These are phyloP conservation scores for Coregonus sp. DNA, from an alignment of 2,797 vertebrate genomes.

Conservation along the genomic window DNA sequence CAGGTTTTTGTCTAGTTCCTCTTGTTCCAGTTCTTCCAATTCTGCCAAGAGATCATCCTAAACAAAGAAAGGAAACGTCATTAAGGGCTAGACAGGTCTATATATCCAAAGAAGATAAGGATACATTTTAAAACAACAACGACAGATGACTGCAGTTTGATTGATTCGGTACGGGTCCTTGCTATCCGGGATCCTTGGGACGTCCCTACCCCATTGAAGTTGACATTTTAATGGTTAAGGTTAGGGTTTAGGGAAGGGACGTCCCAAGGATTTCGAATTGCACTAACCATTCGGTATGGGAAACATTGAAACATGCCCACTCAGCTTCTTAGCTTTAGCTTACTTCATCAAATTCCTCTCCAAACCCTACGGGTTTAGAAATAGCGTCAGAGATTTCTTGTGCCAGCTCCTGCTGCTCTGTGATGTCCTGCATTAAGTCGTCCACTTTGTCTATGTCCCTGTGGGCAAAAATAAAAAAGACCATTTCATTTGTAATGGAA, in stretches of 20 bases:
- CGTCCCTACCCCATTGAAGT: too few species aligned
- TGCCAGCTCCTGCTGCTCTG: conserved; percentile 93
- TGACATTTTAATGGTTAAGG: too few species aligned
- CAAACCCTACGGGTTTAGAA: conserved; percentile 94
- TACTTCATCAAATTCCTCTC: conserved; percentile 97
- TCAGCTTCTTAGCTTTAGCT: conserved; percentile 85
- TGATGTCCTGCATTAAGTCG: conserved; percentile 95
- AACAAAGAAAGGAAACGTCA: conserved; percentile 23
- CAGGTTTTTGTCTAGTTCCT: conserved; percentile 92
- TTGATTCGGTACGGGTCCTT: not conserved
- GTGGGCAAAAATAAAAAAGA: conserved; percentile 24
- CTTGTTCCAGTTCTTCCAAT: conserved; percentile 94
- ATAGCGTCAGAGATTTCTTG: conserved; percentile 97
- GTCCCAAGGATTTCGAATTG: too few species aligned
- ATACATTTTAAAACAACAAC: not conserved
- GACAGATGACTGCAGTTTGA: not conserved
- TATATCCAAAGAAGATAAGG: too few species aligned
- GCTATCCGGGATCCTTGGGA: too few species aligned
- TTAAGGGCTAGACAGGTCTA: not conserved
- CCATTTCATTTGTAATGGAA: not conserved
- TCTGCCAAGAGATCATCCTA: conserved; percentile 95
- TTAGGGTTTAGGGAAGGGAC: too few species aligned
- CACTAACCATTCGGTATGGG: not conserved
- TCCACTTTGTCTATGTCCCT: conserved; percentile 98
- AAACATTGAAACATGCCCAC: conserved; percentile 63